Evolutionary conservation across 2,888 invertebrate species (phyloP).

Genomic region (Campoletis raptor): DNA sequence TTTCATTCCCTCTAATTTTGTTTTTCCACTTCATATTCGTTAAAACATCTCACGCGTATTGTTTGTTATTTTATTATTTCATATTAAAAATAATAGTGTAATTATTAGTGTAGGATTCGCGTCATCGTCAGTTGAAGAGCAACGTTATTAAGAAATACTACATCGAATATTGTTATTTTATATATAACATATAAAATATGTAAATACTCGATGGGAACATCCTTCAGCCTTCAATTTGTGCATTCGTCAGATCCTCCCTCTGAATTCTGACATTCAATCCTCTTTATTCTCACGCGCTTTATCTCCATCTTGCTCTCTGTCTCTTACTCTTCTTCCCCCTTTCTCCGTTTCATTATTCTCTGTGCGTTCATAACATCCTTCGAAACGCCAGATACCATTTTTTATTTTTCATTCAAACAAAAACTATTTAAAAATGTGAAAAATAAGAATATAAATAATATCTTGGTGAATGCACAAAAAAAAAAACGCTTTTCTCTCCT

Average conservation of each 20-base stretch:
- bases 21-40: slow-evolving; percentile 27
- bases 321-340: slow-evolving; percentile 14
- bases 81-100: slow-evolving; percentile 44
- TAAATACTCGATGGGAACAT: slow-evolving; percentile 59
- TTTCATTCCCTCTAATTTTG: background rate
- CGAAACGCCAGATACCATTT: slow-evolving; percentile 8
- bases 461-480: slow-evolving; percentile 64
- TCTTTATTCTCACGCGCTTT: slow-evolving; percentile 6
- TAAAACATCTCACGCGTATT: slow-evolving; percentile 55
- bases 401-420: background rate
- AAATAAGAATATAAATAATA: background rate
- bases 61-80: slow-evolving; percentile 11
- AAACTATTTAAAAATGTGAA: background rate
- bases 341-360: slow-evolving; percentile 15
- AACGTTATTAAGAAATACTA: slow-evolving; percentile 73
- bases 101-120: slow-evolving; percentile 75
- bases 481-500: slow-evolving; percentile 54
- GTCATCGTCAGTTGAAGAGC: slow-evolving; percentile 78
- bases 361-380: slow-evolving; percentile 26
- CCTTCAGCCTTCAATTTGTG: slow-evolving; percentile 49
- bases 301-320: slow-evolving; percentile 35
- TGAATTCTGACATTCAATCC: slow-evolving; percentile 21
- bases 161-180: slow-evolving; percentile 44
- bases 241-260: slow-evolving; percentile 52
- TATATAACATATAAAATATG: slow-evolving; percentile 43